Percentiles rank a stretch among this genome's conserved stretches.
Conservation (phyloP, 2,113 vertebrate species). For the Steatornis caripensis region DNA sequence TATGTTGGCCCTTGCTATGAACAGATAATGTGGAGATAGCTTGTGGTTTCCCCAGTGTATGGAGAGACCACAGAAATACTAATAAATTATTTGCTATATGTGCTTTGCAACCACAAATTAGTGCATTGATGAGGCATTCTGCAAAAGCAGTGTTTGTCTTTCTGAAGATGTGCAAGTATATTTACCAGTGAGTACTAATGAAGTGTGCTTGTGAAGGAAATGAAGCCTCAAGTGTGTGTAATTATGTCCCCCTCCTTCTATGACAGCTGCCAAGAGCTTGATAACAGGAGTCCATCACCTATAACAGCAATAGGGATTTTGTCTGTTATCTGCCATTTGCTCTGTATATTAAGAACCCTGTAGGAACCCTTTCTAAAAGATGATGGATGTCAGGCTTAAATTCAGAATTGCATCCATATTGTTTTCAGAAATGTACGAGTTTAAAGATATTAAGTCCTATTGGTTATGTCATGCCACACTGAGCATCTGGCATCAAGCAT, state of each 20-base stretch:
- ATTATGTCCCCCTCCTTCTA: conserved; percentile 24
- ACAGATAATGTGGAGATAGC: neutral
- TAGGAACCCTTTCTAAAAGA: neutral
- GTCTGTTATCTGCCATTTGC: neutral
- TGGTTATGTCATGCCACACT: neutral
- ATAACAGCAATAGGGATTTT: neutral
- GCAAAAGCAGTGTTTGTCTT: conserved; percentile 29
- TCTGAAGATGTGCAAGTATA: conserved; percentile 29
- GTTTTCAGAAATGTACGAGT: neutral
- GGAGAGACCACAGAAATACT: neutral
- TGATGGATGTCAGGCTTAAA: neutral
- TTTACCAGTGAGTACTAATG: conserved; percentile 30
- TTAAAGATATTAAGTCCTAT: neutral
- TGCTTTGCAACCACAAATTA: conserved; percentile 24
- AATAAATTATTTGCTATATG: neutral
- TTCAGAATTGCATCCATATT: neutral
- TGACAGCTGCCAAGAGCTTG: conserved; percentile 18
- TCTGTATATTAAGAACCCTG: neutral
- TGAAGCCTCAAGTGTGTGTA: conserved; percentile 28
- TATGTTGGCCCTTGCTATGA: neutral
- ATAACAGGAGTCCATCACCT: neutral
- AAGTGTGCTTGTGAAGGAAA: conserved; percentile 48
- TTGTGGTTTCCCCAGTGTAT: neutral
- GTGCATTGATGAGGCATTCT: neutral
- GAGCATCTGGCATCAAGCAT: neutral